phyloP scores from a whole-genome alignment of 2,113 vertebrate genomes.

The Physeter macrocephalus region DNA sequence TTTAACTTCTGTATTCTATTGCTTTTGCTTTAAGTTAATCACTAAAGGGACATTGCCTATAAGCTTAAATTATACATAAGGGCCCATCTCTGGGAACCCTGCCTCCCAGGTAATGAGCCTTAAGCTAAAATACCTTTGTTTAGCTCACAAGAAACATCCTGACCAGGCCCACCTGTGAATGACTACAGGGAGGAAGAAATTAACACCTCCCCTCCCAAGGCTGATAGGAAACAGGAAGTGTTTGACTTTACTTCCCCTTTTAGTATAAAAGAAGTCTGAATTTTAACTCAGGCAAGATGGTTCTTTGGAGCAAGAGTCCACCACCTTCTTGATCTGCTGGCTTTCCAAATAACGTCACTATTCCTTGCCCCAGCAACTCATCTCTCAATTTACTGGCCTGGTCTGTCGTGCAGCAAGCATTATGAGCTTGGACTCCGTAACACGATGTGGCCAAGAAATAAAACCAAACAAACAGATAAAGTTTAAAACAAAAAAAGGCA shows the following conservation, averaged over 20 bases:
- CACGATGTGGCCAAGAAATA: not conserved
- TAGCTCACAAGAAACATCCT: not conserved
- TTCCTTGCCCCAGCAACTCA: not conserved
- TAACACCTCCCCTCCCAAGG: not conserved
- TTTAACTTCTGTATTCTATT: not conserved
- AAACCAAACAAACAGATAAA: not conserved
- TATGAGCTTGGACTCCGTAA: not conserved
- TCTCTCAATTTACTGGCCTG: not conserved
- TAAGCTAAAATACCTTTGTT: not conserved
- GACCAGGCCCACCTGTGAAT: not conserved
- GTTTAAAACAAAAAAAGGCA: not conserved
- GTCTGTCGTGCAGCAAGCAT: not conserved
- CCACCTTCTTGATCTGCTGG: not conserved
- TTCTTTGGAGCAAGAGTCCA: not conserved
- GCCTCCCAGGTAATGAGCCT: not conserved
- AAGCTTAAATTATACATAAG: not conserved
- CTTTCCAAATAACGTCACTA: not conserved
- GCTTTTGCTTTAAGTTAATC: not conserved
- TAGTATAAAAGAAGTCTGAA: not conserved
- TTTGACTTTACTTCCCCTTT: not conserved
- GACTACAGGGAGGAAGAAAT: not conserved
- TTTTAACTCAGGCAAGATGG: not conserved
- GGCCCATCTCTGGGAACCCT: not conserved
- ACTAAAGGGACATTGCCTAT: not conserved
- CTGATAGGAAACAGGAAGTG: not conserved